A percentile compares a stretch with the other conserved stretches of the same genome.
phyloP scores from a whole-genome alignment of 2,797 vertebrate genomes.

The Argyrosomus regius region DNA sequence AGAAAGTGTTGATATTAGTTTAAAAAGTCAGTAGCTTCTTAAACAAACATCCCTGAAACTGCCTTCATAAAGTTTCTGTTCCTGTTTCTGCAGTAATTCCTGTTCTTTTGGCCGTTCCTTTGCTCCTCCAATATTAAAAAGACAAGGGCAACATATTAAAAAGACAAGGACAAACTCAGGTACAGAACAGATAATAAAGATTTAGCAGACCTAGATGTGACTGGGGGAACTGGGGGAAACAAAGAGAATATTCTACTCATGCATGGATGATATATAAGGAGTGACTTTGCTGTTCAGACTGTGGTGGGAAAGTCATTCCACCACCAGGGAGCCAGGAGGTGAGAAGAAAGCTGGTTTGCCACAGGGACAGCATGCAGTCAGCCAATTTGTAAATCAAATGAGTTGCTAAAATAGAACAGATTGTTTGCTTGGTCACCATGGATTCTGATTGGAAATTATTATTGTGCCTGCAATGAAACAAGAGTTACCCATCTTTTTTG shows the following conservation, averaged over 20 bases:
- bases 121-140: constrained; percentile 33
- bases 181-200: constrained; percentile 28
- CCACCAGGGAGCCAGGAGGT: constrained; percentile 36
- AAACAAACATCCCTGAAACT: constrained; percentile 7
- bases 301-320: constrained; percentile 56
- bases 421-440: constrained; percentile 59
- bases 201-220: constrained; percentile 26
- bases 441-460: constrained; percentile 53
- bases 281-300: constrained; percentile 61
- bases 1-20: constrained; percentile 7
- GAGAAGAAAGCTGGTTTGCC: constrained; percentile 55
- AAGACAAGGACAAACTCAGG: constrained; percentile 54
- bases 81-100: constrained; percentile 10
- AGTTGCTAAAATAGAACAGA: constrained; percentile 64
- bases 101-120: constrained; percentile 8
- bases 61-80: background rate
- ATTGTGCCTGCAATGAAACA: constrained; percentile 40
- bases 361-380: constrained; percentile 43
- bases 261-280: constrained; percentile 41
- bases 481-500: constrained; percentile 23
- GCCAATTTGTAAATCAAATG: constrained; percentile 76
- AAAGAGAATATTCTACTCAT: constrained; percentile 30
- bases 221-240: constrained; percentile 22
- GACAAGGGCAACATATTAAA: constrained; percentile 45
- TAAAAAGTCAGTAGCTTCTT: constrained; percentile 15